phyloP scores from a whole-genome alignment of 2,888 invertebrate species.

The Campoplex nolae region DNA sequence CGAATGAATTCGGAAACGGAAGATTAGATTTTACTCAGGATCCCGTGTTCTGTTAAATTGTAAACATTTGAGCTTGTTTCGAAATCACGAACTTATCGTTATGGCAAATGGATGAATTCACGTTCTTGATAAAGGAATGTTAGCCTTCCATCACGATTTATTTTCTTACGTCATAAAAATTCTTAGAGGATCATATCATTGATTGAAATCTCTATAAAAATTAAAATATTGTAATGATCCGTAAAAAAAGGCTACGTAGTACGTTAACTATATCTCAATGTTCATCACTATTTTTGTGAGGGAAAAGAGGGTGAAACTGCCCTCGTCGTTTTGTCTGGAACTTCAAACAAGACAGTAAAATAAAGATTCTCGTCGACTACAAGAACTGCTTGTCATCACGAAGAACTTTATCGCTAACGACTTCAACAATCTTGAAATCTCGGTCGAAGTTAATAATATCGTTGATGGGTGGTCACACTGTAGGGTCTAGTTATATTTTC shows the following conservation, averaged over 20 bases:
- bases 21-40: neutral
- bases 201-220: neutral
- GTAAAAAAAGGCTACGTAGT: neutral
- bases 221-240: neutral
- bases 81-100: no score
- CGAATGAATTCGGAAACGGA: neutral
- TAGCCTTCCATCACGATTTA: no score
- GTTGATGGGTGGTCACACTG: slow-evolving; percentile 31
- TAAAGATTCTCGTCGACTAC: slow-evolving; percentile 10
- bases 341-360: no score
- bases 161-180: neutral
- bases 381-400: slow-evolving; percentile 21
- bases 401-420: slow-evolving; percentile 62
- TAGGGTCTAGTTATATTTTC: slow-evolving; percentile 70
- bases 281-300: neutral
- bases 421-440: slow-evolving; percentile 68
- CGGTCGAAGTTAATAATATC: slow-evolving; percentile 56
- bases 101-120: no score
- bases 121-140: no score
- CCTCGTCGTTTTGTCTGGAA: neutral
- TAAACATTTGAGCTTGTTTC: no score
- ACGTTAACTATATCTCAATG: neutral
- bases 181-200: neutral
- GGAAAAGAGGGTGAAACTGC: neutral
- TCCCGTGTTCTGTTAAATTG: neutral